Evolutionary conservation across 30 jellyfish, hydroid and myxozoan genomes (phyloP).

Genomic region (Nemopilema nomurai): DNA sequence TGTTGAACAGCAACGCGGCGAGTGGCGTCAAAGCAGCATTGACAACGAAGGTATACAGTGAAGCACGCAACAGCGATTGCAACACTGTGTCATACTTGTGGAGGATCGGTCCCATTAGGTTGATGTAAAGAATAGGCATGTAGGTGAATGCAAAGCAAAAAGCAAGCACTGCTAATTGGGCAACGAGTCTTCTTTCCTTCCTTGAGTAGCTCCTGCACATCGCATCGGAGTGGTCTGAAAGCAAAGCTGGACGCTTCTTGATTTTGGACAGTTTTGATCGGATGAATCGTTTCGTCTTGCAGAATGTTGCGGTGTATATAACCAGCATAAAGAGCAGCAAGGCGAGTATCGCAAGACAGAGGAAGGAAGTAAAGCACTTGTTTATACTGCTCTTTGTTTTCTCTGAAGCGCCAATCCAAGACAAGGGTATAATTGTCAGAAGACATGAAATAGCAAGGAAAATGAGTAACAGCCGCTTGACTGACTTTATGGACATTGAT

Average conservation of each 20-base stretch:
- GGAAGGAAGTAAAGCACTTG: neutral
- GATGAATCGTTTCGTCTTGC: conserved; percentile 16
- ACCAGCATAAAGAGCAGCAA: conserved; percentile 2
- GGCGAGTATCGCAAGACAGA: neutral
- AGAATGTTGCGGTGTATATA: conserved; percentile 24
- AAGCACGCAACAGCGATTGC: neutral
- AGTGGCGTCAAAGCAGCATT: conserved; percentile 30
- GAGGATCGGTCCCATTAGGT: conserved; percentile 14
- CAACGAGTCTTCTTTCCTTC: conserved; percentile 20
- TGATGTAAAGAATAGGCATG: conserved; percentile 38
- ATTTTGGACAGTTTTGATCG: neutral
- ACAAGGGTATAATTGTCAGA: conserved; percentile 8
- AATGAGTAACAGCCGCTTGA: neutral
- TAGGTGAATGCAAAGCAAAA: conserved; percentile 6
- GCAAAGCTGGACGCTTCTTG: neutral
- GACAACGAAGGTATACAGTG: conserved; percentile 5
- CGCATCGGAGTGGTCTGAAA: neutral
- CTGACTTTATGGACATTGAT: neutral
- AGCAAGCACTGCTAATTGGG: conserved; percentile 26
- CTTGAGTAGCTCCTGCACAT: neutral
- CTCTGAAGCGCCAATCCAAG: conserved; percentile 7
- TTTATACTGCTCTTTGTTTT: neutral
- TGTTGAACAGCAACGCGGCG: neutral
- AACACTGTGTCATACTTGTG: conserved; percentile 1
- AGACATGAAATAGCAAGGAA: neutral